Evolutionary conservation across 2,113 vertebrate genomes (phyloP).

Genomic region (Neotoma lepida): DNA sequence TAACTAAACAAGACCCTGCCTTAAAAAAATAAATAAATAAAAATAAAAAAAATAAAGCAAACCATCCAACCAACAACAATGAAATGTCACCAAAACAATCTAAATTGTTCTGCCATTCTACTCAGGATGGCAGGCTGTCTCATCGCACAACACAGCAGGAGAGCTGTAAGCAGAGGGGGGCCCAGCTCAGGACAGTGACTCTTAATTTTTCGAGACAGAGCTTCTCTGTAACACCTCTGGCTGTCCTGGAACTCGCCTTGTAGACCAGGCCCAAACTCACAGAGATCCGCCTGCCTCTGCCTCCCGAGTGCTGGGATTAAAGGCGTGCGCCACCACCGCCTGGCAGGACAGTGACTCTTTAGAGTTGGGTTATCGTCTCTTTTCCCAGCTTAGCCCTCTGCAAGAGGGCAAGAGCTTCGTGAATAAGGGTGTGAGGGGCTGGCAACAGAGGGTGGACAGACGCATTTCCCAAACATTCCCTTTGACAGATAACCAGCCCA

Average conservation of each 20-base stretch:
- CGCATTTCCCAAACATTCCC: background rate
- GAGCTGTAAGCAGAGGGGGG: rapidly evolving
- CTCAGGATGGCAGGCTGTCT: background rate
- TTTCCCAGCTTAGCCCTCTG: rapidly evolving
- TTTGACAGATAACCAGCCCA: background rate
- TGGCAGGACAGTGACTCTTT: too few species aligned
- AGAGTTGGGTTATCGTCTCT: background rate
- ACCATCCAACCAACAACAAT: background rate
- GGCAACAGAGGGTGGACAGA: background rate
- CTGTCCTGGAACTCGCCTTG: too few species aligned
- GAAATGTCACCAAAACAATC: background rate
- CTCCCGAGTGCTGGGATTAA: too few species aligned
- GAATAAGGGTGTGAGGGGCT: background rate
- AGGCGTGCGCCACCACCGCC: too few species aligned
- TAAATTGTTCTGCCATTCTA: background rate
- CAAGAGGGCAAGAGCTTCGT: rapidly evolving
- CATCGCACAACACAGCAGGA: background rate
- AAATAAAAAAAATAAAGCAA: background rate
- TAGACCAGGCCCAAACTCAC: too few species aligned
- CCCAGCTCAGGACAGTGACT: too few species aligned
- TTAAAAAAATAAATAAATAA: background rate
- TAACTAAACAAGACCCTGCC: background rate
- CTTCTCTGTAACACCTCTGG: too few species aligned
- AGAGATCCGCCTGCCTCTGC: too few species aligned
- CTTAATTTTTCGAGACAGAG: too few species aligned